Base-by-base conservation (phyloP, 2,797 vertebrate species). In the Alca torda region DNA sequence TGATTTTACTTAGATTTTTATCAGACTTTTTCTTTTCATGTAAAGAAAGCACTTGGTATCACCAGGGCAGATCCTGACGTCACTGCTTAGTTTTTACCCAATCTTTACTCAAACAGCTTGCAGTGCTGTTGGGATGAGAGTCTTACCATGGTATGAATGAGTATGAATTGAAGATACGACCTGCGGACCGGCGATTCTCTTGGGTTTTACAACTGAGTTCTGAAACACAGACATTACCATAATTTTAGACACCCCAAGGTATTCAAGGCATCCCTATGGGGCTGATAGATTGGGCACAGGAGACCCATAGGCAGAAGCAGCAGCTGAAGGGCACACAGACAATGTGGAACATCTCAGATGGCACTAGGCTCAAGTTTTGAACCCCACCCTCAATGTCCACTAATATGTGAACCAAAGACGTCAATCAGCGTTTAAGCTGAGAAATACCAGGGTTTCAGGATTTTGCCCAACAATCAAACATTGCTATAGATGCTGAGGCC, bases 91-190 rank as follows among this genome's bases (percentile, higher is more conserved):
- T 43, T 84, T 89, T 79, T 8, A 33, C 10, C 76, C 76, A 20
- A 37, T n/a, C 74, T 48, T 82, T 39, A 59, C 11, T 65, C 77
- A 31, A 18, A 28, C 21, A 48, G 8, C 2, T 50, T 63, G 48
- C 53, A 30, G 67, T 67, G 59, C 53, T 76, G 17, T 35, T 84
- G 77, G 41, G 13, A 12, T 59, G 30, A 77, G 45, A 72, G 15
- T 43, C 35, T 41, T 50, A 16, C 41, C 65, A 8, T 4, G 13
- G 30, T 19, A 48, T 2, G 0, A 84, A 51, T 11, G 19, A 60
- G 61, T 60, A 28, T 28, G 45, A 57, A 16, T 16, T 60, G 31
- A 80, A 83, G 28, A 43, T 30, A 30, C 0, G 0, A 14, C 41
- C 20, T 33, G 10, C 3, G 9, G 19, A 45, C 11, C 35, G 3